Evolutionary conservation across 2,888 invertebrate genomes (phyloP).

Genomic region (Allophyes oxyacanthae): DNA sequence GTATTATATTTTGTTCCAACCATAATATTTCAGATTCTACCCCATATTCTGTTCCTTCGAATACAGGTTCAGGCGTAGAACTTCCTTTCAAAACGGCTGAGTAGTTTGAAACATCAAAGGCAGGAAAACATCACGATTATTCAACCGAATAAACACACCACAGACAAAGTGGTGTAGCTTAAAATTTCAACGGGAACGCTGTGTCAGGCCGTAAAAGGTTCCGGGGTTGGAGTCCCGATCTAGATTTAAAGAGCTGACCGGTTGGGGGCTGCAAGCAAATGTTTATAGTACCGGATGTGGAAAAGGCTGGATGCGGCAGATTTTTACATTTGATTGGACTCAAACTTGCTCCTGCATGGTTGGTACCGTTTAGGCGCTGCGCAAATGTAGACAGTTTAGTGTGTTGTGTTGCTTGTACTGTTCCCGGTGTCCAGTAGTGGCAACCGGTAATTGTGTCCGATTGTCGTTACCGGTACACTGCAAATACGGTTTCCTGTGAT

Average conservation of each 20-base stretch:
- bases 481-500: no score
- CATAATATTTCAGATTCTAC: no score
- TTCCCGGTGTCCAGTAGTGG: no score
- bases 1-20: no score
- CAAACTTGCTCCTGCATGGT: no score
- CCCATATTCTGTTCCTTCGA: not conserved
- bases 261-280: constrained; percentile 59
- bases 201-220: constrained; percentile 63
- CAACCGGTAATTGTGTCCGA: no score
- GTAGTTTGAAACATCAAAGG: constrained; percentile 38
- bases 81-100: constrained; percentile 3
- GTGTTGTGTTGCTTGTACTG: no score
- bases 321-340: no score
- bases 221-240: constrained; percentile 55
- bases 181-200: constrained; percentile 55
- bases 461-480: no score
- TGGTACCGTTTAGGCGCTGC: no score
- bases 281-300: constrained; percentile 36
- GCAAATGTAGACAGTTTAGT: no score
- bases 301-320: constrained; percentile 27
- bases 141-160: constrained; percentile 48
- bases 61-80: constrained; percentile 12
- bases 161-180: constrained; percentile 49
- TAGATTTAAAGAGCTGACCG: constrained; percentile 66
- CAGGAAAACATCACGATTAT: constrained; percentile 50